phyloP scores from a whole-genome alignment of 2,113 vertebrate species.

The Hydrolagus affinis region DNA sequence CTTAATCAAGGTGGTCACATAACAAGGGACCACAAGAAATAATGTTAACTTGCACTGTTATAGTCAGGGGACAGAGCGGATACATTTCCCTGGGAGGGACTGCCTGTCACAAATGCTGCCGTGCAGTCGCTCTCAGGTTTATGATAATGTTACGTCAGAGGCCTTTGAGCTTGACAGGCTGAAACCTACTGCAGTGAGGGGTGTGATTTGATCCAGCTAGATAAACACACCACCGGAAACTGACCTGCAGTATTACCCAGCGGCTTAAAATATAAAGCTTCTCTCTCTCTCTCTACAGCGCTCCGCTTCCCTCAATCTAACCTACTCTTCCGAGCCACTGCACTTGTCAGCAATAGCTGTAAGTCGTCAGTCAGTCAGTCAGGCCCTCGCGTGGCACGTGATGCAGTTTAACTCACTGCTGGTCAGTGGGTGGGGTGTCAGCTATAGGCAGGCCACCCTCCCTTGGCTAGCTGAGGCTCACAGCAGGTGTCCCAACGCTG shows the following conservation, averaged over 20 bases:
- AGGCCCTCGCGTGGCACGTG: neutral
- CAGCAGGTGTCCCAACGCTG: neutral
- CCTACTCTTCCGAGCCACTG: slow-evolving; percentile 29
- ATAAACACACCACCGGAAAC: neutral
- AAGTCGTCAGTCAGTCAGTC: neutral
- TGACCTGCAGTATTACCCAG: slow-evolving; percentile 6
- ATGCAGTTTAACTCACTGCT: slow-evolving; percentile 1
- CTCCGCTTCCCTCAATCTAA: slow-evolving; percentile 12
- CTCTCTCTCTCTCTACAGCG: neutral
- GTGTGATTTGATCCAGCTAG: neutral
- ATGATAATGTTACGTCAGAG: neutral
- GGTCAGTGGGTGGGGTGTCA: slow-evolving; percentile 27
- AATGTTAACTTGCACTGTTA: too few relatives aligned
- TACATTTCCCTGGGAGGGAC: neutral
- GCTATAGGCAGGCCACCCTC: neutral
- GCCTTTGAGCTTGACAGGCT: neutral
- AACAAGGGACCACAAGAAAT: too few relatives aligned
- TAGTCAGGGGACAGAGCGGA: too few relatives aligned
- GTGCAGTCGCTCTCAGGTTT: neutral
- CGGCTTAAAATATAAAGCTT: slow-evolving; percentile 1
- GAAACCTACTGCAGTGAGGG: neutral
- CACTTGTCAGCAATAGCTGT: slow-evolving; percentile 23
- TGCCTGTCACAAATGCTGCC: neutral
- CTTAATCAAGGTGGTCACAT: too few relatives aligned
- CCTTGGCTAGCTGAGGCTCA: neutral